A percentile compares a stretch with the other conserved stretches of the same genome.
Conservation (phyloP, 1,140 invertebrate species). For the Drosophila quadrilineata region DNA sequence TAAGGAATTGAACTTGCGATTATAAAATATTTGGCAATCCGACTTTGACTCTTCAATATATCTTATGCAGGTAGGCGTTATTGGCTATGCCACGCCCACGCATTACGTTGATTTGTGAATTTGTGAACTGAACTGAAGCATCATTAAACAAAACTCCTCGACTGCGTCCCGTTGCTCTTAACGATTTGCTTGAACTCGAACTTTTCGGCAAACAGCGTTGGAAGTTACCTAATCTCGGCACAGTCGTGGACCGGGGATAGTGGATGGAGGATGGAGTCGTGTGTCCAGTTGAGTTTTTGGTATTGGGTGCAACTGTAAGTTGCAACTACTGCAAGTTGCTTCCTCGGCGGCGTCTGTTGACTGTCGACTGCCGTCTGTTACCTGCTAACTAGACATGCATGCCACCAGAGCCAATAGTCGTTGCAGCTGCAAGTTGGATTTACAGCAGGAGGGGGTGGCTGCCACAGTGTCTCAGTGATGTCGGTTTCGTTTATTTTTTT, state of each 20-base stretch:
- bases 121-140: neutral
- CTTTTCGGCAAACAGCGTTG: slow-evolving; percentile 41
- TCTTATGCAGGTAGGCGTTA: neutral
- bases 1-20: no score
- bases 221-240: slow-evolving; percentile 65
- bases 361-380: no score
- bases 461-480: slow-evolving; percentile 14
- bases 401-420: slow-evolving; percentile 1
- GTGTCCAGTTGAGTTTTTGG: slow-evolving; percentile 41
- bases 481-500: slow-evolving; percentile 13
- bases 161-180: no score
- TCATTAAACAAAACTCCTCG: slow-evolving; percentile 28
- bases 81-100: slow-evolving; percentile 8
- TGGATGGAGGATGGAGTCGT: no score
- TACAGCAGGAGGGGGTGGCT: neutral
- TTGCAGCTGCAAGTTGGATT: neutral
- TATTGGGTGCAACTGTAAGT: slow-evolving; percentile 23
- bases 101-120: slow-evolving; percentile 10
- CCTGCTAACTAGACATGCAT: slow-evolving; percentile 39
- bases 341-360: slow-evolving; percentile 46
- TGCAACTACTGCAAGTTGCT: slow-evolving; percentile 51
- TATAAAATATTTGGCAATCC: neutral
- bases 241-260: no score
- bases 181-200: slow-evolving; percentile 74
- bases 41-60: neutral